Conservation (phyloP, 2,888 invertebrate species). For the Eristalis tenax region DNA sequence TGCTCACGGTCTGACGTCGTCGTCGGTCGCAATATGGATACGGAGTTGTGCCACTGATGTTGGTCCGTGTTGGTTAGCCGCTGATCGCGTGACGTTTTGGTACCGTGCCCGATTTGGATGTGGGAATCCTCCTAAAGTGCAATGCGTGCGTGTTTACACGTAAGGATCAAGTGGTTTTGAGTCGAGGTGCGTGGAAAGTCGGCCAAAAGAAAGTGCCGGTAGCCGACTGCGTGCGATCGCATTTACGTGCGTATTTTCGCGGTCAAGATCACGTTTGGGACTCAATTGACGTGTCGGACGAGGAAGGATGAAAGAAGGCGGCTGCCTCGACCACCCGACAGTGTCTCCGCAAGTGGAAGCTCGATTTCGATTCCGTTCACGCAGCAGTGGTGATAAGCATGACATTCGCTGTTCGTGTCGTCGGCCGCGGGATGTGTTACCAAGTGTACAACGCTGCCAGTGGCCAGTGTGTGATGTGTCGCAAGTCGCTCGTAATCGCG, state of each 20-base stretch:
- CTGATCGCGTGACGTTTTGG: conserved; percentile 45
- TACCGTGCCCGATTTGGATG: conserved; percentile 38
- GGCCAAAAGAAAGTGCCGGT: conserved; percentile 54
- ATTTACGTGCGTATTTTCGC: conserved; percentile 28
- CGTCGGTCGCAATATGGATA: conserved; percentile 51
- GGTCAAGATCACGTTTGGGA: conserved; percentile 60
- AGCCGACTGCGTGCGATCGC: background rate
- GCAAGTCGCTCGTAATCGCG: conserved; percentile 19
- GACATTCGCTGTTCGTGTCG: background rate
- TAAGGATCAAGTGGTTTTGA: conserved; percentile 56
- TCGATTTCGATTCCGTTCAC: conserved; percentile 24
- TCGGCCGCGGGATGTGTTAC: background rate
- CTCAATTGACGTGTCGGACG: conserved; percentile 34
- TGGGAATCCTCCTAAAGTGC: conserved; percentile 35
- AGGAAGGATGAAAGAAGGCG: conserved; percentile 18
- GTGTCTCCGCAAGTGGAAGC: conserved; percentile 7
- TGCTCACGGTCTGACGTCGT: conserved; percentile 68
- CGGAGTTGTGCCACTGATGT: conserved; percentile 64
- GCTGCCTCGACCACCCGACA: conserved; percentile 7
- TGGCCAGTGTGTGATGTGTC: conserved; percentile 13
- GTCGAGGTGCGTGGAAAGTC: conserved; percentile 31
- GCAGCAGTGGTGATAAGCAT: conserved; percentile 26
- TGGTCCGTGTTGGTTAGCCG: conserved; percentile 19
- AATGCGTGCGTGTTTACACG: conserved; percentile 65
- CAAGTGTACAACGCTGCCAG: background rate